Evolutionary conservation across 2,113 vertebrate genomes (phyloP), one percentile per base, ranked within the genome.

Genomic region (Neopipo cinnamomea): DNA sequence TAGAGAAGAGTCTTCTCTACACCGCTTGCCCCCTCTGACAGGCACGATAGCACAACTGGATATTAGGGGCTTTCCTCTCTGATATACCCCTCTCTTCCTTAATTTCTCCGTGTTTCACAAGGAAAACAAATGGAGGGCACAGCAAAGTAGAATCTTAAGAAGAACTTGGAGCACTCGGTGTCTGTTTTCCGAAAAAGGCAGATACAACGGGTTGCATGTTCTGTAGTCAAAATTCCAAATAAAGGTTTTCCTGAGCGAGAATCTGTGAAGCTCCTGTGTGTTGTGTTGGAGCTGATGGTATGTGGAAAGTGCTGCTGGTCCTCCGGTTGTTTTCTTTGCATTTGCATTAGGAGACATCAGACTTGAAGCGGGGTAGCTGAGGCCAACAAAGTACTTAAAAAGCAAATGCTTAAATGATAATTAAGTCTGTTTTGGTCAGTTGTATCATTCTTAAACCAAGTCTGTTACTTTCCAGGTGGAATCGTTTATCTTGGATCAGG

Each of bases 401-500:
- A 67, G 12, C 8, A 49, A 72, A n/a, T 8, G 37, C 21, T 59
- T 6, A 42, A 80, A 20, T 46, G 27, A 7, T 62, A 25, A 37
- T 59, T 24, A 9, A 37, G 27, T 63, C 3, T 46, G 0, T 67
- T 72, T 72, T 12, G 27, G 39, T 85, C 39, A 27, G 16, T 47
- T 35, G 2, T 1, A 11, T 25, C 5, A 1, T 39, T 82, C 11
- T 85, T 55, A 66, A 76, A 53, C 9, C 11, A 28, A 2, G 3
- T 33, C 2, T 78, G 19, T 77, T 95, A 1, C 46, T 50, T 93
- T 95, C 82, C 94, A 99, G 99, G 99, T 99, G 97, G 99, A 99
- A 92, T 99, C 99, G 3, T 99, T 99, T 91, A 99, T 99, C 97
- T 97, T 99, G 94, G 99, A 99, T 98, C 99, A 99, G 98, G 99